Evolutionary conservation across 2,113 vertebrate species (phyloP).

Genomic region (Eclectus roratus): DNA sequence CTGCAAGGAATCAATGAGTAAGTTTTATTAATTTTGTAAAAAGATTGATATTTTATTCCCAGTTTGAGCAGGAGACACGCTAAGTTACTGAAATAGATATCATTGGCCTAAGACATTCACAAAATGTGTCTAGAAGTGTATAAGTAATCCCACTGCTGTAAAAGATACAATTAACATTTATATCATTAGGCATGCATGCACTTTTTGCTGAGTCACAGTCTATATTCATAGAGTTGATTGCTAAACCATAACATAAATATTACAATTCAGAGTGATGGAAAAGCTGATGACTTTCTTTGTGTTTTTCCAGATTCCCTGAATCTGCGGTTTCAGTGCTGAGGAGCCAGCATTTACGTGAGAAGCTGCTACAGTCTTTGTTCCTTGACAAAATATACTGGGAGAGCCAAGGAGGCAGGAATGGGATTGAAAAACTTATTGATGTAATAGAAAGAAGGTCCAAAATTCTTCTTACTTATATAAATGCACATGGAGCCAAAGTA

Average conservation of each 20-base stretch:
- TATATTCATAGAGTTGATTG: background rate
- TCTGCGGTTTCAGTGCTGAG: slow-evolving; percentile 86
- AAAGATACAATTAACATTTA: background rate
- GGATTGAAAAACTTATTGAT: slow-evolving; percentile 94
- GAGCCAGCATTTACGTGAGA: slow-evolving; percentile 87
- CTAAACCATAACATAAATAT: slow-evolving; percentile 6
- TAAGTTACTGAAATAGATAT: background rate
- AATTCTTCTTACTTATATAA: slow-evolving; percentile 92
- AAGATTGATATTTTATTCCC: background rate
- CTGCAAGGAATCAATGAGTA: slow-evolving; percentile 93
- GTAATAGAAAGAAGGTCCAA: slow-evolving; percentile 88
- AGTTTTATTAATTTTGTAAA: slow-evolving; percentile 65
- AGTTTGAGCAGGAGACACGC: background rate
- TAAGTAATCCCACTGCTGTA: background rate
- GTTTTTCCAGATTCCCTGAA: slow-evolving; percentile 85
- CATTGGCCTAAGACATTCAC: background rate
- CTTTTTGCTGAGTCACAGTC: background rate
- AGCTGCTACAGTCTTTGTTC: slow-evolving; percentile 94
- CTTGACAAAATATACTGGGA: slow-evolving; percentile 94
- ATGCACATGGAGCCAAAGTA: slow-evolving; percentile 86
- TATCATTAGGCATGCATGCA: background rate
- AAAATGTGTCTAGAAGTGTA: background rate
- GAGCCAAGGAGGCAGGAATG: slow-evolving; percentile 91
- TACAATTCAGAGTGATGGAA: slow-evolving; percentile 1
- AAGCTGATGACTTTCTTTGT: slow-evolving; percentile 31